Conservation (phyloP, 2,797 vertebrate genomes). For the Lacerta viridis region DNA sequence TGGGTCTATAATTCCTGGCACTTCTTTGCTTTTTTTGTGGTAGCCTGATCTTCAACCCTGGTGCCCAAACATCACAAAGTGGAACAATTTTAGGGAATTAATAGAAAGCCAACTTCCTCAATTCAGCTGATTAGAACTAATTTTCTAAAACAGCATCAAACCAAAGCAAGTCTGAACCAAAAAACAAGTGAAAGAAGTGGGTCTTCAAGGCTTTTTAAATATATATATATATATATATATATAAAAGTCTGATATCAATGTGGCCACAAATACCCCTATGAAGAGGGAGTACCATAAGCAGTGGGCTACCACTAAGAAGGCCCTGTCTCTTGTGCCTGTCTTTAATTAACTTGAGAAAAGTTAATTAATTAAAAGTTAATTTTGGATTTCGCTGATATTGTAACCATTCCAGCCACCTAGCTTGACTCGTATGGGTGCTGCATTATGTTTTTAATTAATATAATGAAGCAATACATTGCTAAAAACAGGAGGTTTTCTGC, state of each 20-base stretch:
- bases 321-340: too few relatives aligned
- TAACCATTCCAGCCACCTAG: neutral
- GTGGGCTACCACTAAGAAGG: too few relatives aligned
- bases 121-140: too few relatives aligned
- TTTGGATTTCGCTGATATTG: neutral
- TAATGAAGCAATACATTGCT: neutral
- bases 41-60: neutral
- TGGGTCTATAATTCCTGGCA: constrained; percentile 20
- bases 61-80: neutral
- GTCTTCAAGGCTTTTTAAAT: too few relatives aligned
- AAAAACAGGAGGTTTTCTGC: neutral
- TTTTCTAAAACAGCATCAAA: too few relatives aligned
- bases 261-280: too few relatives aligned
- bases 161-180: too few relatives aligned
- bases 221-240: too few relatives aligned
- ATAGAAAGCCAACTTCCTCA: neutral
- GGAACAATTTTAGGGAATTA: neutral
- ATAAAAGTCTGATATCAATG: too few relatives aligned
- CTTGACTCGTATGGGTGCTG: neutral
- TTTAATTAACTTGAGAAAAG: neutral
- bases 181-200: too few relatives aligned
- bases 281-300: too few relatives aligned
- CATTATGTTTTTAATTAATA: neutral
- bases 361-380: neutral
- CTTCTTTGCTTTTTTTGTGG: constrained; percentile 42